Percentiles rank a stretch among this genome's conserved stretches.
Evolutionary conservation across 1,140 invertebrate genomes (phyloP).

Genomic region (Temnothorax longispinosus): DNA sequence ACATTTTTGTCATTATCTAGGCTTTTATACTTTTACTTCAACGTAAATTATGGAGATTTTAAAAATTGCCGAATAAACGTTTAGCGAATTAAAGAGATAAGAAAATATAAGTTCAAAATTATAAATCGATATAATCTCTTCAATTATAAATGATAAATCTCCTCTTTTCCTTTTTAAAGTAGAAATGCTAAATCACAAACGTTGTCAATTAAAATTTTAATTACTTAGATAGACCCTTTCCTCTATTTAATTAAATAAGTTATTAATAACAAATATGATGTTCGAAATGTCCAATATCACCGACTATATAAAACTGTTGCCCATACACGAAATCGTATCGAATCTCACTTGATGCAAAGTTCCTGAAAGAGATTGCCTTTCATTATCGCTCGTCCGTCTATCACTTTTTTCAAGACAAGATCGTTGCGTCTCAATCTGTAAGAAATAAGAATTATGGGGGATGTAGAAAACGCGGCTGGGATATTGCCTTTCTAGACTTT

Average conservation of each 20-base stretch:
- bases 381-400: neutral
- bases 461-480: conserved; percentile 32
- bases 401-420: neutral
- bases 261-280: neutral
- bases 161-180: neutral
- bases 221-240: neutral
- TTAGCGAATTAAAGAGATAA: neutral
- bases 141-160: neutral
- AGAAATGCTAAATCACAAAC: neutral
- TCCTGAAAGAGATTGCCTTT: neutral
- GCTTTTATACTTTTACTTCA: neutral
- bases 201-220: neutral
- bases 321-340: neutral
- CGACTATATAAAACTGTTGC: neutral
- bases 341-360: neutral
- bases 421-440: neutral
- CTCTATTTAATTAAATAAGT: neutral
- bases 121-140: neutral
- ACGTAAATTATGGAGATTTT: neutral
- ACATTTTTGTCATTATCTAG: conserved; percentile 7
- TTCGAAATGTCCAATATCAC: neutral
- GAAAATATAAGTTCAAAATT: neutral
- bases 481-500: conserved; percentile 86
- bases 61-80: neutral
- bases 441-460: conserved; percentile 16